Percentiles rank a stretch among this genome's conserved stretches.
These are phyloP conservation scores for Cryptophagus acutangulus DNA, from an alignment of 2,888 invertebrate species.

Conservation along the genomic window DNA sequence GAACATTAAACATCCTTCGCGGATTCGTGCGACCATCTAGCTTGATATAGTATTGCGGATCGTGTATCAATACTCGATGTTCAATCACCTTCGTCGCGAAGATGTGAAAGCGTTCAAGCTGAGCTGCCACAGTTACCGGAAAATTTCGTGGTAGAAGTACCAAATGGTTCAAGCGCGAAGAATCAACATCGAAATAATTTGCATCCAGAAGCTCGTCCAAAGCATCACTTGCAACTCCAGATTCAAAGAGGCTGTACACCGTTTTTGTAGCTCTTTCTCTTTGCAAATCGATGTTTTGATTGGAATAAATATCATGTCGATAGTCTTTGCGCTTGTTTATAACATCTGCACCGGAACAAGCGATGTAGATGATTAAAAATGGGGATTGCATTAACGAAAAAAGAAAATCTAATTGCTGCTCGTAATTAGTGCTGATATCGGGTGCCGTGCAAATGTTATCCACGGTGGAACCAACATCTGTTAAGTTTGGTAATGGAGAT, in stretches of 20 bases:
- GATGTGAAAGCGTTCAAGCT: constrained; percentile 52
- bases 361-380: constrained; percentile 53
- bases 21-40: constrained; percentile 54
- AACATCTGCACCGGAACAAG: constrained; percentile 54
- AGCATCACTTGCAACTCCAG: constrained; percentile 19
- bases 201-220: constrained; percentile 36
- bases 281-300: constrained; percentile 34
- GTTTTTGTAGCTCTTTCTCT: constrained; percentile 34
- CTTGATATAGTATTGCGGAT: constrained; percentile 55
- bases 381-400: constrained; percentile 38
- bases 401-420: constrained; percentile 41
- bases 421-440: constrained; percentile 32
- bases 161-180: constrained; percentile 45
- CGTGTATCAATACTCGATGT: constrained; percentile 50
- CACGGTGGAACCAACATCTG: not conserved
- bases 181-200: constrained; percentile 23
- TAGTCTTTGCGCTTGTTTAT: constrained; percentile 43
- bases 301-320: constrained; percentile 38
- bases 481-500: no score
- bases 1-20: constrained; percentile 50
- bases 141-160: constrained; percentile 51
- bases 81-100: constrained; percentile 50
- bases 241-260: constrained; percentile 44
- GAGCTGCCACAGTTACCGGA: constrained; percentile 45
- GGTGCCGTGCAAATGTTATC: constrained; percentile 13